Percentiles rank a stretch among this genome's conserved stretches.
phyloP scores from a whole-genome alignment of 2,113 vertebrate species.

The Chlorodrepanis virens region DNA sequence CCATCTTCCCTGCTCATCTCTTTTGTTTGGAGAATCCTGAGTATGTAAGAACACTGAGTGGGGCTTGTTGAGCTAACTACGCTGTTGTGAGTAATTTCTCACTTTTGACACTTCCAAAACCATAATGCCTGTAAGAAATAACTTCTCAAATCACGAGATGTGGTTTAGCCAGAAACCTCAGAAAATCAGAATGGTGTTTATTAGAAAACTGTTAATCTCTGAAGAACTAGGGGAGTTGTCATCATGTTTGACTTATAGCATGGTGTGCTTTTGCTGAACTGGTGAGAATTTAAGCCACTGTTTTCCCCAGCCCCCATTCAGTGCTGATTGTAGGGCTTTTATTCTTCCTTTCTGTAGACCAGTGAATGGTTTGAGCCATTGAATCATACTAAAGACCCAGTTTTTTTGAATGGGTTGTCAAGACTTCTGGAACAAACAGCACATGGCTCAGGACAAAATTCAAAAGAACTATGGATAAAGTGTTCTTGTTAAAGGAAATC shows the following conservation, averaged over 20 bases:
- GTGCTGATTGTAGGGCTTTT: background rate
- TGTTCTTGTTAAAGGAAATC: background rate
- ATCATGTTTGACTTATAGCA: background rate
- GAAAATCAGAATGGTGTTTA: background rate
- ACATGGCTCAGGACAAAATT: background rate
- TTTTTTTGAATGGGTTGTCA: background rate
- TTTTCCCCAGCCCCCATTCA: background rate
- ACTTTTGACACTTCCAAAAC: background rate
- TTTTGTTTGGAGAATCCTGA: background rate
- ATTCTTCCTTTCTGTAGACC: background rate
- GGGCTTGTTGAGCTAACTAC: background rate
- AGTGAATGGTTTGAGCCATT: background rate
- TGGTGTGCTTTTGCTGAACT: background rate
- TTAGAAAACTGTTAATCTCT: background rate
- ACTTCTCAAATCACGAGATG: background rate
- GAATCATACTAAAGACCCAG: background rate
- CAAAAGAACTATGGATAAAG: background rate
- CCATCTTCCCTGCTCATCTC: fast-evolving
- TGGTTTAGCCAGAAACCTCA: background rate
- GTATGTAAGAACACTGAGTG: fast-evolving
- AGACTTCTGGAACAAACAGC: background rate
- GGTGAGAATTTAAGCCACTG: background rate
- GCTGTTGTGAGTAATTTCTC: background rate
- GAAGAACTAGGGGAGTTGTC: background rate
- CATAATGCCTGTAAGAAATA: background rate